Conservation (phyloP, 2,888 invertebrate genomes). For the Hypolimnas misippus region DNA sequence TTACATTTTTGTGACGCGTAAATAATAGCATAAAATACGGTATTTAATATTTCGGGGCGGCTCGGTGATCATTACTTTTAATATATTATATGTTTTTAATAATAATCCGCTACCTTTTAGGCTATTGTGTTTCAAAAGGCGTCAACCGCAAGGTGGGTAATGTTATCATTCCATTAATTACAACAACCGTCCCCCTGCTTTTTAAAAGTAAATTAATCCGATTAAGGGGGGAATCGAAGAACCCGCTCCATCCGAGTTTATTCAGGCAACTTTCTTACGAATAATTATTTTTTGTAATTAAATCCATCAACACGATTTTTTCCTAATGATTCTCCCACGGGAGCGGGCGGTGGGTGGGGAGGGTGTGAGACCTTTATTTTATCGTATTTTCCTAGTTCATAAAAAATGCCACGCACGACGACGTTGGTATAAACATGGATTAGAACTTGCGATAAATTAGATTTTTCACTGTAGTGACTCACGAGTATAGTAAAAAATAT, state of each 20-base stretch:
- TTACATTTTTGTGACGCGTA: neutral
- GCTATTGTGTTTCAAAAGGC: conserved; percentile 65
- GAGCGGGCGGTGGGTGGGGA: conserved; percentile 56
- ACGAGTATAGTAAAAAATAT: too few species aligned
- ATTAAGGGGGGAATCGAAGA: conserved; percentile 82
- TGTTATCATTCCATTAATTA: conserved; percentile 84
- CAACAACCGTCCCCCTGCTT: conserved; percentile 78
- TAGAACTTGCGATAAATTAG: conserved; percentile 22
- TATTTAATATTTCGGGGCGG: neutral
- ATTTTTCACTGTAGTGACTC: neutral
- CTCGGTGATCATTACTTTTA: conserved; percentile 25
- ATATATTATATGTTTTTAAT: conserved; percentile 42
- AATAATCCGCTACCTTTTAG: conserved; percentile 49
- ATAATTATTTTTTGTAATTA: conserved; percentile 85
- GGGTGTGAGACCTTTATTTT: conserved; percentile 60
- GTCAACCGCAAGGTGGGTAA: conserved; percentile 78
- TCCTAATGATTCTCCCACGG: conserved; percentile 82
- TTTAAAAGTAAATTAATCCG: conserved; percentile 84
- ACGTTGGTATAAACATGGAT: conserved; percentile 51
- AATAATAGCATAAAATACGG: neutral
- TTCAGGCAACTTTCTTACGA: conserved; percentile 82
- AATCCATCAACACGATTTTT: conserved; percentile 85
- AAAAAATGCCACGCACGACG: conserved; percentile 34
- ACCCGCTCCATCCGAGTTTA: conserved; percentile 82
- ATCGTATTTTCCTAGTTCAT: conserved; percentile 55